Percentiles rank a stretch among this genome's conserved stretches.
Evolutionary conservation across 2,113 vertebrate genomes (phyloP).

Genomic region (Ctenomys sociabilis): DNA sequence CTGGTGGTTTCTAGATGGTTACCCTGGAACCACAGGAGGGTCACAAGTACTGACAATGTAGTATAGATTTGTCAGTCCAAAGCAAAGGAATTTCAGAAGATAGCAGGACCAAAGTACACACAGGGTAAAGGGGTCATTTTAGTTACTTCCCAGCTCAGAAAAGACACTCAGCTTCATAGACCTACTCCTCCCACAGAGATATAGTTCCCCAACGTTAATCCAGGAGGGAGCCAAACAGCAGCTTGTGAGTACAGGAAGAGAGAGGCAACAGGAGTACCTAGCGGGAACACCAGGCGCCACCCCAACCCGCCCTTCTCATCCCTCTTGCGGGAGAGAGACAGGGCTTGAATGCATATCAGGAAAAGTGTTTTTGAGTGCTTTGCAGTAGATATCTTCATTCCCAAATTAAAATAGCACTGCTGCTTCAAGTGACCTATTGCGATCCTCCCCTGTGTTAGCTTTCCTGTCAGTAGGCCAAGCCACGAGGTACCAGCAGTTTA

Average conservation of each 20-base stretch:
- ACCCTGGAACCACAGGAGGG: neutral
- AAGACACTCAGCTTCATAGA: neutral
- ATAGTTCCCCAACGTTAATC: neutral
- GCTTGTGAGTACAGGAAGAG: neutral
- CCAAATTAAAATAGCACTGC: neutral
- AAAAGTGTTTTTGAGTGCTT: neutral
- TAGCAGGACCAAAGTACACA: neutral
- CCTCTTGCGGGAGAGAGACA: neutral
- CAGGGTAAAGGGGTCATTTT: neutral
- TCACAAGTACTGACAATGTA: neutral
- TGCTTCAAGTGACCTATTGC: neutral
- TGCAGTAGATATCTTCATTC: neutral
- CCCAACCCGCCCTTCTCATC: neutral
- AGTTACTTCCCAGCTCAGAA: too few species aligned
- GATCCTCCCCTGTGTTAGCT: neutral
- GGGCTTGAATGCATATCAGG: neutral
- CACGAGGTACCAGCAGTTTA: neutral
- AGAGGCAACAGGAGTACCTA: neutral
- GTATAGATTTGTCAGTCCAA: neutral
- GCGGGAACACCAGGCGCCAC: rapidly evolving
- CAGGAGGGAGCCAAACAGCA: neutral
- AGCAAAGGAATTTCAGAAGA: neutral
- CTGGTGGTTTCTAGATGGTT: neutral
- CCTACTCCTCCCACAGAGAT: neutral
- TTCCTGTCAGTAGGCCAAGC: too few species aligned